phyloP scores from a whole-genome alignment of 1,140 invertebrate genomes.

The Polypedilum pembai region DNA sequence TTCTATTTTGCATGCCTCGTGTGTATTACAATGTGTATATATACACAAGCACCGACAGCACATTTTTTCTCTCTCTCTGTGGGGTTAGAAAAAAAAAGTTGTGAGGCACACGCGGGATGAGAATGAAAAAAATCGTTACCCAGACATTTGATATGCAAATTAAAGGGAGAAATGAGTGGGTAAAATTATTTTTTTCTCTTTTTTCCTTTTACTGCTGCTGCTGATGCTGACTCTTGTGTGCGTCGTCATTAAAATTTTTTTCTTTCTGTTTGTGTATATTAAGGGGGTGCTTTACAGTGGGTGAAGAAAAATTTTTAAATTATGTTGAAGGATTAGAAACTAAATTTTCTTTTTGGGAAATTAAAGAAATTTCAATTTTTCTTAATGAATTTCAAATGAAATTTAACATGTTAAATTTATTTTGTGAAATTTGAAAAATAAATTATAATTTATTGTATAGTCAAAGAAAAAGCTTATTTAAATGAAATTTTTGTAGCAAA shows the following conservation, averaged over 20 bases:
- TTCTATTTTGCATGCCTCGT: not conserved
- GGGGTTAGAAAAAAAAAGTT: not conserved
- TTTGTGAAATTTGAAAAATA: no score
- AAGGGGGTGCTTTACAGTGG: no score
- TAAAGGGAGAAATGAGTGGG: slow-evolving; percentile 16
- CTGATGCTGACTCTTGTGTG: not conserved
- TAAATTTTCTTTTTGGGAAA: no score
- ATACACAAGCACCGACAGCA: not conserved
- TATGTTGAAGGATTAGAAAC: no score
- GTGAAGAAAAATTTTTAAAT: no score
- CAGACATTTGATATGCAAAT: slow-evolving; percentile 18
- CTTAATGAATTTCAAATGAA: no score
- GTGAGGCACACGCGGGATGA: slow-evolving; percentile 1
- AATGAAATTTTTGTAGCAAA: no score
- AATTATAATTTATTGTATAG: no score
- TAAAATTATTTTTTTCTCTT: not conserved
- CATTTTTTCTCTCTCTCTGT: not conserved
- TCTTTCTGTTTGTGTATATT: no score
- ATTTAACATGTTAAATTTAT: no score
- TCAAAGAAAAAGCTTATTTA: no score
- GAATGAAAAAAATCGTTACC: not conserved
- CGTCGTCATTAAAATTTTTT: not conserved
- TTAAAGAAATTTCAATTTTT: no score
- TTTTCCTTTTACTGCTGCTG: not conserved
- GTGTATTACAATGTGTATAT: slow-evolving; percentile 15